These are phyloP conservation scores for Patagioenas fasciata DNA, from an alignment of 2,113 vertebrate genomes.

Conservation along the genomic window DNA sequence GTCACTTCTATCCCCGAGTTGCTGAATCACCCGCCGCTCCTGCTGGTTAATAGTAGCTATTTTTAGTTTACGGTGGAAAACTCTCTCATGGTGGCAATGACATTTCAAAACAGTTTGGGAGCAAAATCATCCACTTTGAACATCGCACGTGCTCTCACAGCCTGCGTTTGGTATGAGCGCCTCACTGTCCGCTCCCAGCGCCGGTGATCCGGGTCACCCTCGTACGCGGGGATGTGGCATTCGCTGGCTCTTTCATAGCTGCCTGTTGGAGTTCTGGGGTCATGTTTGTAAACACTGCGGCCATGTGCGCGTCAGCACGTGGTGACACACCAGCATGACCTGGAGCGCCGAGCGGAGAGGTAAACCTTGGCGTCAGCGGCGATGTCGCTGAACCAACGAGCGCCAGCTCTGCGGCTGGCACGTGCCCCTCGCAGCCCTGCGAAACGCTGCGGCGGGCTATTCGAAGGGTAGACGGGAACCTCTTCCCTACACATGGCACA, in stretches of 20 bases:
- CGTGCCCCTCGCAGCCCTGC: neutral
- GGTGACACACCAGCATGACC: slow-evolving; percentile 62
- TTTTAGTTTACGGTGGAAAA: slow-evolving; percentile 66
- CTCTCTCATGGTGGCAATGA: neutral
- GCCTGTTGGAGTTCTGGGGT: slow-evolving; percentile 75
- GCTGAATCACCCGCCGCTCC: slow-evolving; percentile 32
- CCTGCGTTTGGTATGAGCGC: neutral
- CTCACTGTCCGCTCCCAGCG: neutral
- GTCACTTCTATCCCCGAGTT: neutral
- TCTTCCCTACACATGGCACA: accelerated
- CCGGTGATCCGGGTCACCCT: slow-evolving; percentile 28
- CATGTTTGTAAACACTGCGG: slow-evolving; percentile 85
- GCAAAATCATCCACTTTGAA: neutral
- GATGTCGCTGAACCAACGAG: neutral
- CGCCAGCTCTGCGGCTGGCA: neutral
- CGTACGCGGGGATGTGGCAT: slow-evolving; percentile 42
- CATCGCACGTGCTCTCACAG: neutral
- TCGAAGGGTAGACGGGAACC: neutral
- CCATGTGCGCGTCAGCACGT: slow-evolving; percentile 76
- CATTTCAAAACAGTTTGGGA: slow-evolving; percentile 36
- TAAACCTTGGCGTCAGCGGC: slow-evolving; percentile 68
- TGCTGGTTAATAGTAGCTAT: slow-evolving; percentile 57
- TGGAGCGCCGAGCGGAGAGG: slow-evolving; percentile 61
- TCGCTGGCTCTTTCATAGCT: slow-evolving; percentile 71
- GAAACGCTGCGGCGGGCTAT: neutral